Evolutionary conservation across 2,113 vertebrate genomes (phyloP).

Genomic region (Tamias sibiricus): DNA sequence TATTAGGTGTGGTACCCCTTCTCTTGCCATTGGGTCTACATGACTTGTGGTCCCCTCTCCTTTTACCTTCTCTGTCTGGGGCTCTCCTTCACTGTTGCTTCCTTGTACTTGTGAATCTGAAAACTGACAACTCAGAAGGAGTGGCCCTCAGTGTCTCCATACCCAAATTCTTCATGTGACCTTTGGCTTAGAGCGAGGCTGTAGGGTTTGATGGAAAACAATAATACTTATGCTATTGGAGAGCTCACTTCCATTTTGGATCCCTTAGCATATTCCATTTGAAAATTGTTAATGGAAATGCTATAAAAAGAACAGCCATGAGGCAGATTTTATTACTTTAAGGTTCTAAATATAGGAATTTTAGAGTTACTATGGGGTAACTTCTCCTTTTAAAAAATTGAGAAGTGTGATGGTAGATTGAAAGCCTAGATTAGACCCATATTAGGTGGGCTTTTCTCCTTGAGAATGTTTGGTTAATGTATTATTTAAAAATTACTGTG

Average conservation of each 20-base stretch:
- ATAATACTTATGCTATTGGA: background rate
- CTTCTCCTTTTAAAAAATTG: background rate
- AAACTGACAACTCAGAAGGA: background rate
- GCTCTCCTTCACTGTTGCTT: background rate
- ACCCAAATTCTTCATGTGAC: background rate
- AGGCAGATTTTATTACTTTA: slow-evolving; percentile 10
- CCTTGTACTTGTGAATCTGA: background rate
- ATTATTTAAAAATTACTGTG: background rate
- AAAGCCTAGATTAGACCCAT: background rate
- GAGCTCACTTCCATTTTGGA: background rate
- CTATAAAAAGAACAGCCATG: slow-evolving; percentile 19
- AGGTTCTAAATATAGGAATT: background rate
- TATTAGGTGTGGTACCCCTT: slow-evolving; percentile 88
- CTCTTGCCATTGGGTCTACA: fast-evolving
- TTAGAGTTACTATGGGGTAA: background rate
- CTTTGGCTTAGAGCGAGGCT: background rate
- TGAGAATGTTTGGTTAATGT: slow-evolving; percentile 1
- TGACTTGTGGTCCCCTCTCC: too few species aligned
- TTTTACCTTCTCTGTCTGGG: background rate
- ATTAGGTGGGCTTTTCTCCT: too few species aligned
- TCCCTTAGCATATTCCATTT: background rate
- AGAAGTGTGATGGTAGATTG: too few species aligned
- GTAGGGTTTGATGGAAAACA: background rate
- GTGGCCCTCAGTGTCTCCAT: fast-evolving
- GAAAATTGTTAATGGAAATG: slow-evolving; percentile 14